phyloP scores from a whole-genome alignment of 1,140 invertebrate species.

The Hermetia illucens region DNA sequence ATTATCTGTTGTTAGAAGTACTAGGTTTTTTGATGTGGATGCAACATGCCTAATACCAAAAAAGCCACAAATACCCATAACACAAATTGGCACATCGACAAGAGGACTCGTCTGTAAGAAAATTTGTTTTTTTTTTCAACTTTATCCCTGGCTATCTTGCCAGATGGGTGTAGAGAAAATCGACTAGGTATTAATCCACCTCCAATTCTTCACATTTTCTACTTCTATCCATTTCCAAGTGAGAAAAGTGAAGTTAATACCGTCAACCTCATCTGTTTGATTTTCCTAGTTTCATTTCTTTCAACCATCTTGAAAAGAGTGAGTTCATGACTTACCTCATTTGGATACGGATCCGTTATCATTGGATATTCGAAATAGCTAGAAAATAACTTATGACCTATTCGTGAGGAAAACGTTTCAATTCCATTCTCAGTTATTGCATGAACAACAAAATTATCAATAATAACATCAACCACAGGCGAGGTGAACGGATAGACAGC shows the following conservation, averaged over 20 bases:
- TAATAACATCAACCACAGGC: slow-evolving; percentile 44
- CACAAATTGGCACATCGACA: slow-evolving; percentile 47
- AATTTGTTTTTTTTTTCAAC: not conserved
- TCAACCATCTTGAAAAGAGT: too few relatives aligned
- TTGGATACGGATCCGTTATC: slow-evolving; percentile 17
- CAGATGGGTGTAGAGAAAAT: too few relatives aligned
- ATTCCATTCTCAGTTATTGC: slow-evolving; percentile 61
- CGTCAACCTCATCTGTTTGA: too few relatives aligned
- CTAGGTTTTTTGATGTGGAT: slow-evolving; percentile 42
- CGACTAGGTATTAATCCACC: not conserved
- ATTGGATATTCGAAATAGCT: slow-evolving; percentile 27
- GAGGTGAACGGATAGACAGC: slow-evolving; percentile 53
- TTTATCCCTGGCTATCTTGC: too few relatives aligned
- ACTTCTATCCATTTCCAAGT: too few relatives aligned
- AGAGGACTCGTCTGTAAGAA: slow-evolving; percentile 38
- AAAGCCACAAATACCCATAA: slow-evolving; percentile 59
- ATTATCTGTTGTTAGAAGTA: slow-evolving; percentile 51
- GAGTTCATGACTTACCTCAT: slow-evolving; percentile 9
- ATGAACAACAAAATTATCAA: slow-evolving; percentile 56
- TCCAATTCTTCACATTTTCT: not conserved
- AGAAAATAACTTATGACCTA: slow-evolving; percentile 39
- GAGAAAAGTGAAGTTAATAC: too few relatives aligned
- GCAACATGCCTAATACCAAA: slow-evolving; percentile 51
- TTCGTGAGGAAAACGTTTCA: slow-evolving; percentile 59
- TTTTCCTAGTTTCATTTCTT: too few relatives aligned